phyloP scores from a whole-genome alignment of 2,888 invertebrate species.

The Cantharis nigra region DNA sequence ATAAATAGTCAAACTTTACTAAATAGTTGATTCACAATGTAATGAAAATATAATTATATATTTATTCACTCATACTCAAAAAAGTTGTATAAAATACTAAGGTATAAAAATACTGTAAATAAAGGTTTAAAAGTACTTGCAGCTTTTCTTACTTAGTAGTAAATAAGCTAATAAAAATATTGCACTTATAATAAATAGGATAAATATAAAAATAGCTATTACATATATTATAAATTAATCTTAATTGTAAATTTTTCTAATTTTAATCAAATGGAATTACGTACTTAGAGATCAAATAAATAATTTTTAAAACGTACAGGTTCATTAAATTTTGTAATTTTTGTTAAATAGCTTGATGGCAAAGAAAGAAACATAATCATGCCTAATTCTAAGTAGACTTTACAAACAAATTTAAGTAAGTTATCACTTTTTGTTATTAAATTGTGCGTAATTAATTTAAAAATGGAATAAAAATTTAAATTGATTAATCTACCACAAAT shows the following conservation, averaged over 20 bases:
- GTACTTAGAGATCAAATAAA: neutral
- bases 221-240: neutral
- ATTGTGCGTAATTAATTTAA: no score
- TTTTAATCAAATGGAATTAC: neutral
- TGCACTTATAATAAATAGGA: neutral
- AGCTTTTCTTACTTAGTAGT: neutral
- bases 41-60: neutral
- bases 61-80: neutral
- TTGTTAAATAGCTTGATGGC: no score
- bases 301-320: neutral
- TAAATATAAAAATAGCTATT: neutral
- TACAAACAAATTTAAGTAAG: no score
- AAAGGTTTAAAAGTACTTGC: neutral
- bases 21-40: neutral
- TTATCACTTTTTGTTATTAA: no score
- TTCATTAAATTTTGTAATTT: no score
- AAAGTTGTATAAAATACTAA: neutral
- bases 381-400: no score
- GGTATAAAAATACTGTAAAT: neutral
- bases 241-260: neutral
- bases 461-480: no score
- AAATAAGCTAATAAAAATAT: neutral
- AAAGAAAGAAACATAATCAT: no score
- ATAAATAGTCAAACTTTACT: neutral
- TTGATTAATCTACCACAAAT: no score